These are phyloP conservation scores for Takifugu flavidus DNA, from an alignment of 2,113 vertebrate species.

Conservation along the genomic window DNA sequence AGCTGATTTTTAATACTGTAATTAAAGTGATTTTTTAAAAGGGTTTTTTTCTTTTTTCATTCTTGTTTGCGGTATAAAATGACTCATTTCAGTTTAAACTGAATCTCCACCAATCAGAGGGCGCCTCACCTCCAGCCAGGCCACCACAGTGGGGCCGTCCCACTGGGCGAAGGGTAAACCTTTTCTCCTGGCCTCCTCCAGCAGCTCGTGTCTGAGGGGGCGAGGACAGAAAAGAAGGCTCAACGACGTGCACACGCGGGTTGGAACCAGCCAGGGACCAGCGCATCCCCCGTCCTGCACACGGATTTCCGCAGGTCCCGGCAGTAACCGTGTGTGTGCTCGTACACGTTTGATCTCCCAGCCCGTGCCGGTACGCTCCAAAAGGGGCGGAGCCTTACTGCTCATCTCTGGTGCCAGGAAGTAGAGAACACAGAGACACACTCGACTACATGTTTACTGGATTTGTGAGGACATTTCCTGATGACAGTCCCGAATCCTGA, in stretches of 20 bases:
- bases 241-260: no score
- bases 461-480: not conserved
- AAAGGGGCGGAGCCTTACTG: no score
- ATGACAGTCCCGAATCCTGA: not conserved
- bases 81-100: not conserved
- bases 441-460: slow-evolving; percentile 3
- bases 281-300: slow-evolving; percentile 7
- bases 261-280: no score
- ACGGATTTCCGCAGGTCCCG: slow-evolving; percentile 6
- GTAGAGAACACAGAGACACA: not conserved
- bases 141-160: slow-evolving; percentile 96
- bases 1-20: no score
- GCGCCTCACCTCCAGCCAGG: slow-evolving; percentile 90
- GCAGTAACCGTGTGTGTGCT: slow-evolving; percentile 14
- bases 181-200: slow-evolving; percentile 97
- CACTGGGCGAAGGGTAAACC: slow-evolving; percentile 97
- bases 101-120: no score
- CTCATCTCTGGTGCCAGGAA: no score
- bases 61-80: not conserved
- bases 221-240: slow-evolving; percentile 2
- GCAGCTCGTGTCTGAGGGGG: slow-evolving; percentile 87
- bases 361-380: not conserved
- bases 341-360: slow-evolving; percentile 33
- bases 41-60: no score
- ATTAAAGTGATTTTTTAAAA: no score